These are phyloP conservation scores for Drosophila helvetica DNA, from an alignment of 2,888 invertebrate species.

Conservation along the genomic window DNA sequence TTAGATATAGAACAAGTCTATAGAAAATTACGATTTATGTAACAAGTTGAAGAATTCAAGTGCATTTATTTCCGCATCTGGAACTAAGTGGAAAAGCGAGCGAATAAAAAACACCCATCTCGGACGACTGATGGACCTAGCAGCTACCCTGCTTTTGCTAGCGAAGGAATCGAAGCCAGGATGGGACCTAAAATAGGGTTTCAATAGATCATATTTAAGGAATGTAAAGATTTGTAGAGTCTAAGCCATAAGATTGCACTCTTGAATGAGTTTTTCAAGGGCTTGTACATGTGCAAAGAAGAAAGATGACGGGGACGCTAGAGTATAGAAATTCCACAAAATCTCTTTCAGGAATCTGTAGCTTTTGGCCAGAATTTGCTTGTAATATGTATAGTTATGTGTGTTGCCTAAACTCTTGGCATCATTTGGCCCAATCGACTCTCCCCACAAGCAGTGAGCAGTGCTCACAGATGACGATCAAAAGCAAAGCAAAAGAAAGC, in stretches of 20 bases:
- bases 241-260: too few species aligned
- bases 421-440: neutral
- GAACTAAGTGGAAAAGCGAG: slow-evolving; percentile 48
- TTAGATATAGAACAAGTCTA: slow-evolving; percentile 74
- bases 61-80: slow-evolving; percentile 75
- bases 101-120: slow-evolving; percentile 34
- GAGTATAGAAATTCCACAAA: too few species aligned
- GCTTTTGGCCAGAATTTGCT: neutral
- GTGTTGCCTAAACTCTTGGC: neutral
- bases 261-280: too few species aligned
- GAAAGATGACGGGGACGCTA: too few species aligned
- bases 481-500: slow-evolving; percentile 38
- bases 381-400: neutral
- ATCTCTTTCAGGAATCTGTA: too few species aligned
- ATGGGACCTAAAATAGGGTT: too few species aligned
- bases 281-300: too few species aligned
- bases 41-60: slow-evolving; percentile 76
- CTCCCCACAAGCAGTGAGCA: neutral
- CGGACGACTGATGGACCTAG: neutral
- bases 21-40: slow-evolving; percentile 79
- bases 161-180: too few species aligned
- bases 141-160: neutral
- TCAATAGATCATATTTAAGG: too few species aligned
- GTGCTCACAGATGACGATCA: slow-evolving; percentile 17
- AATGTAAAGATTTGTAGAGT: too few species aligned